These are phyloP conservation scores for Anguilla rostrata DNA, from an alignment of 2,113 vertebrate species.

Conservation along the genomic window DNA sequence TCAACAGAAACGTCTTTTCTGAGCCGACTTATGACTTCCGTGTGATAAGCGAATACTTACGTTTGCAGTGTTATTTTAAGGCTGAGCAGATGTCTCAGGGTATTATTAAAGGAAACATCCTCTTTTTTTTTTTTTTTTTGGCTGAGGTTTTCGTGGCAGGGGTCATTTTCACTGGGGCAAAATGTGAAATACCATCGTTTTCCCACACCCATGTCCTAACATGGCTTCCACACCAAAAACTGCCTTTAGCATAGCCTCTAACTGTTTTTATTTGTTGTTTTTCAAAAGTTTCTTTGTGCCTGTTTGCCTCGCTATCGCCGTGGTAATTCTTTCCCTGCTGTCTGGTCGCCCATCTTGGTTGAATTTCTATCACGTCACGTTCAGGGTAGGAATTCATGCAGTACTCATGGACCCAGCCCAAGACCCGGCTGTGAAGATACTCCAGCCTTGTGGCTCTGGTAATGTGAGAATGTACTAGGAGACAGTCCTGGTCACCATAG, in stretches of 20 bases:
- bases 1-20: neutral
- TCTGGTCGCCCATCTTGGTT: neutral
- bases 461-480: neutral
- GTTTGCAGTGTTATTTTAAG: slow-evolving; percentile 37
- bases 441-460: neutral
- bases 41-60: slow-evolving; percentile 33
- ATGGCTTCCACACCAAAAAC: neutral
- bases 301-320: neutral
- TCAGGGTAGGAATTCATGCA: neutral
- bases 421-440: neutral
- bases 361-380: neutral
- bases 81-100: slow-evolving; percentile 12
- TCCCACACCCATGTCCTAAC: slow-evolving; percentile 41
- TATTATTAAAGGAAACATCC: slow-evolving; percentile 49
- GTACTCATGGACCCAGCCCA: neutral
- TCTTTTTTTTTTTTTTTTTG: slow-evolving; percentile 32
- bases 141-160: slow-evolving; percentile 32
- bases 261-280: neutral
- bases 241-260: neutral
- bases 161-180: slow-evolving; percentile 38
- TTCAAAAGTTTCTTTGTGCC: neutral
- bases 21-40: neutral
- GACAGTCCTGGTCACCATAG: neutral
- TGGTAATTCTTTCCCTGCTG: neutral
- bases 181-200: slow-evolving; percentile 54